These are phyloP conservation scores for Malurus elegans DNA, from an alignment of 2,113 vertebrate genomes.

Conservation along the genomic window DNA sequence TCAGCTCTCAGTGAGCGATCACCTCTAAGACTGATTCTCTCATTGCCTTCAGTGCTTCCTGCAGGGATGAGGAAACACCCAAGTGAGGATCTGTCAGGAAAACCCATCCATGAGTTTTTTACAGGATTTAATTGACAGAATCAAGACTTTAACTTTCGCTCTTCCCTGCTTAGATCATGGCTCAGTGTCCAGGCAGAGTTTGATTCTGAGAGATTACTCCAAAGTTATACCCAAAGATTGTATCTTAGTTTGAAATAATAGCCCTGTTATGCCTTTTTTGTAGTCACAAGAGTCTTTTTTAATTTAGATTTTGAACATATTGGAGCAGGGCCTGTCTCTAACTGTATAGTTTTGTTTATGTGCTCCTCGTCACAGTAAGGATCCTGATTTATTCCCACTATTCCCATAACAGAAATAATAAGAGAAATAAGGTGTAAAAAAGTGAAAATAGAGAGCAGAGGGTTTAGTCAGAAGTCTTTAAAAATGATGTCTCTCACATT, in stretches of 20 bases:
- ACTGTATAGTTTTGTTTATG: background rate
- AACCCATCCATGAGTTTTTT: background rate
- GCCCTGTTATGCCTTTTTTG: background rate
- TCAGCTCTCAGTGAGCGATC: background rate
- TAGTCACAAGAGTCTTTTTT: background rate
- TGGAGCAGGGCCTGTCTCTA: background rate
- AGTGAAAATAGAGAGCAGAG: background rate
- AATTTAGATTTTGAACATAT: background rate
- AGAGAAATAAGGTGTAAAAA: constrained; percentile 25
- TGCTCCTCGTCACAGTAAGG: background rate
- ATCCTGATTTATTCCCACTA: background rate
- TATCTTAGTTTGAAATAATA: background rate
- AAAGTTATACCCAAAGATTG: background rate
- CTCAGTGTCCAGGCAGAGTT: background rate
- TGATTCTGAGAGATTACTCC: background rate
- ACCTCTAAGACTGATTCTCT: background rate
- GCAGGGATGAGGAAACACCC: background rate
- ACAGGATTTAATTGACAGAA: background rate
- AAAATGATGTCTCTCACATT: background rate
- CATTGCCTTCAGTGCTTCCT: background rate
- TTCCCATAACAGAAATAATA: constrained; percentile 11
- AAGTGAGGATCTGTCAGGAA: background rate
- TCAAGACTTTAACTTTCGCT: background rate
- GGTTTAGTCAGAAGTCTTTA: background rate
- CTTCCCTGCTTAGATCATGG: background rate